Conservation (phyloP, 1,140 invertebrate genomes). For the Plutomurus gul region DNA sequence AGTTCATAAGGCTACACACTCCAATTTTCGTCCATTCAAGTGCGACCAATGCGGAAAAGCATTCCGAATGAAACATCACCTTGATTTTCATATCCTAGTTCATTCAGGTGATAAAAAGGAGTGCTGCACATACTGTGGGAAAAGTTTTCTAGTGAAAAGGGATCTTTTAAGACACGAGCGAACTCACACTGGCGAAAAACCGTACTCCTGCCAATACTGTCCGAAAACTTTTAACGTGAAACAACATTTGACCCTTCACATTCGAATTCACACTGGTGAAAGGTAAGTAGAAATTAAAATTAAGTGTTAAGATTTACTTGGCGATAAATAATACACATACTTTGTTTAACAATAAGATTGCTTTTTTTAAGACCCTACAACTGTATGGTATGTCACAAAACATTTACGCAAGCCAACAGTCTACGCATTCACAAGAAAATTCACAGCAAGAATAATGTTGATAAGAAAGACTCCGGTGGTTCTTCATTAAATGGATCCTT, state of each 20-base stretch:
- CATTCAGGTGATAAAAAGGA: constrained; percentile 80
- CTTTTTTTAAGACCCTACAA: background rate
- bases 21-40: constrained; percentile 17
- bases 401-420: constrained; percentile 32
- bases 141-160: constrained; percentile 53
- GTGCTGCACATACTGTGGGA: constrained; percentile 68
- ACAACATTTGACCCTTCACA: constrained; percentile 82
- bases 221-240: constrained; percentile 80
- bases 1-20: background rate
- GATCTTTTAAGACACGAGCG: constrained; percentile 82
- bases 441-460: background rate
- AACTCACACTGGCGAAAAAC: constrained; percentile 83
- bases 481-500: background rate
- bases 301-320: background rate
- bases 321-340: background rate
- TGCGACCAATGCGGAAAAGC: constrained; percentile 36
- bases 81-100: constrained; percentile 68
- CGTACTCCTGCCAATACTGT: constrained; percentile 79
- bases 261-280: constrained; percentile 89
- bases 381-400: background rate
- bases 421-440: constrained; percentile 26
- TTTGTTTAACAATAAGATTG: no score
- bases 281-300: background rate
- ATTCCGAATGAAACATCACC: constrained; percentile 39
- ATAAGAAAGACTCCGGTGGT: background rate